Conservation (phyloP, 2,113 vertebrate genomes). For the Elachura formosa region DNA sequence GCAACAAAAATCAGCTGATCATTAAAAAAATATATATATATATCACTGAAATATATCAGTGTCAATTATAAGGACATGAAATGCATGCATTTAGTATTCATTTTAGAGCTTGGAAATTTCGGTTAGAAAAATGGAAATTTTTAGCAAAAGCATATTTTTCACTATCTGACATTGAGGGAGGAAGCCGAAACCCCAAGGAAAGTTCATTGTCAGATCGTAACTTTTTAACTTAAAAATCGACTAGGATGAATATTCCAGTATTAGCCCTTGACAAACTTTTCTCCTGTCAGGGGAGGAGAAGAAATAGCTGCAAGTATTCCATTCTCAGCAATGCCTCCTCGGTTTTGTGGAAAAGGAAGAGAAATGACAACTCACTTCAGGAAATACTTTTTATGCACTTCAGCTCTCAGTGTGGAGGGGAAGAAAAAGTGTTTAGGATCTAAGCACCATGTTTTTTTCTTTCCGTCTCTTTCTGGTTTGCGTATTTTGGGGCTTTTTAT, state of each 20-base stretch:
- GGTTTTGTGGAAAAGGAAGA: neutral
- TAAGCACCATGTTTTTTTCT: neutral
- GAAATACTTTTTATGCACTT: neutral
- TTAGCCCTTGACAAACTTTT: neutral
- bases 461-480: neutral
- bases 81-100: accelerated
- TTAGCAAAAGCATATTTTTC: neutral
- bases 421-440: neutral
- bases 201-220: neutral
- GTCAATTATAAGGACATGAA: neutral
- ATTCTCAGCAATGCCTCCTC: neutral
- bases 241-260: neutral
- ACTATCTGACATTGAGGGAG: accelerated
- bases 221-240: neutral
- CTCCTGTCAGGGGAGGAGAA: neutral
- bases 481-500: neutral
- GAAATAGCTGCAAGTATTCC: neutral
- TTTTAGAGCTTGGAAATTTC: neutral
- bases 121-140: neutral
- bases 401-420: accelerated
- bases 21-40: too few relatives aligned
- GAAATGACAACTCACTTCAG: neutral
- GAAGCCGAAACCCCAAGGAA: neutral
- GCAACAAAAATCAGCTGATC: neutral
- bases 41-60: neutral